Evolutionary conservation across 2,888 invertebrate genomes (phyloP), one percentile per base, ranked within the genome.

Genomic region (Dolichomitus sp.): DNA sequence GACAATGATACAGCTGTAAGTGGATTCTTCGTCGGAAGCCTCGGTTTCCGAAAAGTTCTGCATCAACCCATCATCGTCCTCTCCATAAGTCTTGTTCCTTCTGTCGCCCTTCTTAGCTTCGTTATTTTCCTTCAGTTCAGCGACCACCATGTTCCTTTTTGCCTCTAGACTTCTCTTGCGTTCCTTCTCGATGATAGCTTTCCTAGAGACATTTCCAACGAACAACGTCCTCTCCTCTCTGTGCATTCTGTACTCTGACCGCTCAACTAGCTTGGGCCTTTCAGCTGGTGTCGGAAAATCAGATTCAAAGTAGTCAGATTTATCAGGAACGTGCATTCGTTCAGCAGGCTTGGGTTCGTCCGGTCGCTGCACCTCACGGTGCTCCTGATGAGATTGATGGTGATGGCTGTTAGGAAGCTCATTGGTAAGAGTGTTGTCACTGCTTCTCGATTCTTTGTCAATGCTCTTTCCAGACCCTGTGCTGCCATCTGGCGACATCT

Each of bases 1-100:
- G 33, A 98, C 97, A 70, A 98, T 97, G 87, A 98, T 97, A 91
- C 97, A 97, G 19, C 94, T 94, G 83, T 95, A 94, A 5, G 94
- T 93, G 12, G 94, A 94, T 42, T 94, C 94, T 50, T 94, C 94
- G 63, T 94, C 94, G 12, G 93, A 93, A 0, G 92, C 92, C 72
- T 93, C 93, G 2, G 92, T 93, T 77, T 94, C 93, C 30, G 92
- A 92, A 48, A 91, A 93, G 30, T 90, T 92, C 79, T 92, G 91
- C 6, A 88, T 88, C 4, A 91, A 75, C 3, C 92, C 93, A 72
- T 91, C 89, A 30, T 92, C 93, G 69, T 91, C 91, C 33, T 88
- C 88, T 1, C 88, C 90, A 74, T 93, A 92, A 30, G 84, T 84
- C 70, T 92, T 92, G 79, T 90, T 90, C 30, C 90, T 87, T 17